These are phyloP conservation scores for Athalia cordata DNA, from an alignment of 2,888 invertebrate genomes.

Conservation along the genomic window DNA sequence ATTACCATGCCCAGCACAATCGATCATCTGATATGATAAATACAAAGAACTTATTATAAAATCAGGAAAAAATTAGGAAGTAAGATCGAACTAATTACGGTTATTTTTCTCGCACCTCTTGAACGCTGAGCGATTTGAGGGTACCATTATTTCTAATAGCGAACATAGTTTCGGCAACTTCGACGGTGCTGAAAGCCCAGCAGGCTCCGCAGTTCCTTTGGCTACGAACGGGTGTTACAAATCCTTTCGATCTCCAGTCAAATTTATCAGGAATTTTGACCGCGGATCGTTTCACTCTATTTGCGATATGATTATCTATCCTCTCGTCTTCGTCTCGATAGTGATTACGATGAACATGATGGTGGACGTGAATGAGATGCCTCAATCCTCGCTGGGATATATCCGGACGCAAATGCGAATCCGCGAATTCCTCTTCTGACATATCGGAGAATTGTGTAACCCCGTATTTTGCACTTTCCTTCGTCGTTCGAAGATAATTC, in stretches of 20 bases:
- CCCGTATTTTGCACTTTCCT: conserved; percentile 76
- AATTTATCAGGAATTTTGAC: conserved; percentile 62
- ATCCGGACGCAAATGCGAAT: conserved; percentile 66
- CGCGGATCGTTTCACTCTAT: conserved; percentile 43
- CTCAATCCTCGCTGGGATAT: conserved; percentile 53
- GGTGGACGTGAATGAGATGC: conserved; percentile 59
- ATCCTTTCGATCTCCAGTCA: conserved; percentile 80
- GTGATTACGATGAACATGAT: conserved; percentile 53
- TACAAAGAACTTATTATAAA: background rate
- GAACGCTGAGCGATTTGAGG: conserved; percentile 81
- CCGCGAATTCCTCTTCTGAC: conserved; percentile 77
- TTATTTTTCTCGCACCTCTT: conserved; percentile 74
- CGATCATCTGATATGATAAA: conserved; percentile 79
- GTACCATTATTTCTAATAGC: conserved; percentile 79
- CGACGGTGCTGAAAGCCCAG: conserved; percentile 89
- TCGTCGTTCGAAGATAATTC: conserved; percentile 71
- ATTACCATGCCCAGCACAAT: conserved; percentile 85
- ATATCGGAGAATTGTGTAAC: conserved; percentile 79
- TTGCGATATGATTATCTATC: conserved; percentile 50
- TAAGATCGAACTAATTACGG: background rate
- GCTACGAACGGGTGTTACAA: conserved; percentile 81
- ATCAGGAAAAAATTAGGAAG: background rate
- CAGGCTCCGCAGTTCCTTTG: conserved; percentile 89
- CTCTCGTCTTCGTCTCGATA: conserved; percentile 48
- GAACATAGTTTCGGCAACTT: conserved; percentile 85